Evolutionary conservation across 2,888 invertebrate species (phyloP).

Genomic region (Electrophaes corylata): DNA sequence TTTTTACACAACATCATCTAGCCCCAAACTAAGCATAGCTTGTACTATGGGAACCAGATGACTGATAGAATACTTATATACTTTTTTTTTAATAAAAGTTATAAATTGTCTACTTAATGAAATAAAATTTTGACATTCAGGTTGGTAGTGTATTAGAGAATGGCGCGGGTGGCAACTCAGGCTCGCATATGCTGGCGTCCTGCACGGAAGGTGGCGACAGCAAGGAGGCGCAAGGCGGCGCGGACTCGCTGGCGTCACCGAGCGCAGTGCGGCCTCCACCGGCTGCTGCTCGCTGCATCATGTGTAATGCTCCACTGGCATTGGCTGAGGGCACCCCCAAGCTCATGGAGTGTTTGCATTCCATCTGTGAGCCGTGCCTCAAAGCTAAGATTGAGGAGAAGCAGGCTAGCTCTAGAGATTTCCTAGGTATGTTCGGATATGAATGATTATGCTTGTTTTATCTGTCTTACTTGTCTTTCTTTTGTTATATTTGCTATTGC

Average conservation of each 20-base stretch:
- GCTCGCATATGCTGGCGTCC: too few relatives aligned
- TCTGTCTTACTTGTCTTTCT: not conserved
- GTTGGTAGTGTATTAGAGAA: slow-evolving; percentile 11
- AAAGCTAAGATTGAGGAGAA: slow-evolving; percentile 85
- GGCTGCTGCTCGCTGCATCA: slow-evolving; percentile 80
- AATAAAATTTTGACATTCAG: not conserved
- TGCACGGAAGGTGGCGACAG: slow-evolving; percentile 34
- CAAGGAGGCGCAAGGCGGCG: slow-evolving; percentile 53
- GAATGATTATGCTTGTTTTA: not conserved
- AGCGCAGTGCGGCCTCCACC: slow-evolving; percentile 52
- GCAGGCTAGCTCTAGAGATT: slow-evolving; percentile 66
- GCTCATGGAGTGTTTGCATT: slow-evolving; percentile 94
- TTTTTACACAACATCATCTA: too few relatives aligned
- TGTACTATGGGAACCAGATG: too few relatives aligned
- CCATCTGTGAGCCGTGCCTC: slow-evolving; percentile 91
- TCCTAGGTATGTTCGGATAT: slow-evolving; percentile 54
- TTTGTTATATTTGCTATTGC: not conserved
- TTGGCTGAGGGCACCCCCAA: slow-evolving; percentile 86
- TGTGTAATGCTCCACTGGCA: slow-evolving; percentile 69
- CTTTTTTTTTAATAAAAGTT: too few relatives aligned
- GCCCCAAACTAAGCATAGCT: too few relatives aligned
- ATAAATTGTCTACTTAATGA: too few relatives aligned
- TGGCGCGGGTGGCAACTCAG: slow-evolving; percentile 29
- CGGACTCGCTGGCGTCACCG: slow-evolving; percentile 74
- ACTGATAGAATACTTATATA: too few relatives aligned